These are phyloP conservation scores for Apamea sordens DNA, from an alignment of 2,888 invertebrate genomes.

Conservation along the genomic window DNA sequence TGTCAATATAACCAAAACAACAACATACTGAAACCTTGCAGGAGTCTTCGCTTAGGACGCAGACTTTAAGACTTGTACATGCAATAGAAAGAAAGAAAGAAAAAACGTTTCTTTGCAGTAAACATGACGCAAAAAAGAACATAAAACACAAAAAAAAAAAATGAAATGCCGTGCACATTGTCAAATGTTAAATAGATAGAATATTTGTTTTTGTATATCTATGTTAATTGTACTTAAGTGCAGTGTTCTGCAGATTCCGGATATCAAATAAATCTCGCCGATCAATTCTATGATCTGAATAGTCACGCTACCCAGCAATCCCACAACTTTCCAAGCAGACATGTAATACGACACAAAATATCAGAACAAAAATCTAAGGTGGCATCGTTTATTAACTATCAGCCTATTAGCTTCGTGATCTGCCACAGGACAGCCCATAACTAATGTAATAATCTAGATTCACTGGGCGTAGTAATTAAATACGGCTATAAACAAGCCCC, in stretches of 20 bases:
- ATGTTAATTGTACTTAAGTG: neutral
- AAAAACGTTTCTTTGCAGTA: too few relatives aligned
- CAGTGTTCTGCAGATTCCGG: neutral
- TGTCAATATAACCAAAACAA: neutral
- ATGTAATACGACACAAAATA: slow-evolving; percentile 36
- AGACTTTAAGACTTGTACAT: neutral
- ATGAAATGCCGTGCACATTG: too few relatives aligned
- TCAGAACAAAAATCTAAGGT: slow-evolving; percentile 44
- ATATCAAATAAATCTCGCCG: neutral
- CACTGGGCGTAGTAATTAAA: slow-evolving; percentile 67
- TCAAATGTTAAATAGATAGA: too few relatives aligned
- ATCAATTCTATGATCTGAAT: neutral
- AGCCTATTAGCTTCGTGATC: slow-evolving; percentile 63
- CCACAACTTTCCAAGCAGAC: neutral
- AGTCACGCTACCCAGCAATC: slow-evolving; percentile 15
- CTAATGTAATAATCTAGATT: slow-evolving; percentile 68
- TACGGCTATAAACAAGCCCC: slow-evolving; percentile 64
- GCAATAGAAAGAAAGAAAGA: too few relatives aligned
- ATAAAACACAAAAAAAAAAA: too few relatives aligned
- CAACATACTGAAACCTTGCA: neutral
- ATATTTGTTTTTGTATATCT: too few relatives aligned
- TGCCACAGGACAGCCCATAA: slow-evolving; percentile 63
- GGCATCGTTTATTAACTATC: slow-evolving; percentile 54
- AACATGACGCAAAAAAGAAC: too few relatives aligned
- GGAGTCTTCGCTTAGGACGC: neutral